Percentiles rank a stretch among this genome's conserved stretches.
Conservation (phyloP, 2,888 invertebrate genomes). For the Leucozona laternaria region DNA sequence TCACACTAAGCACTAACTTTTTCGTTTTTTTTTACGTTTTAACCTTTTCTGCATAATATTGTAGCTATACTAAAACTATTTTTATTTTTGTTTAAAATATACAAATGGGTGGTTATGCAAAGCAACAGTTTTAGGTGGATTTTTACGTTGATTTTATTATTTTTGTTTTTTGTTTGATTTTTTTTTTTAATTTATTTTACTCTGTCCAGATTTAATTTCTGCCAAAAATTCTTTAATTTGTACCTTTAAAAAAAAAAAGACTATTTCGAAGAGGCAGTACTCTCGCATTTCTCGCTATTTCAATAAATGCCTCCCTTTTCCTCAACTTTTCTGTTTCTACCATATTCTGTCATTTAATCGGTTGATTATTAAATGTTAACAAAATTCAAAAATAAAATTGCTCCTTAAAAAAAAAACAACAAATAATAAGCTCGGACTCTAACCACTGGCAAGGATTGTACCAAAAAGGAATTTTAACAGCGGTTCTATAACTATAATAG, state of each 20-base stretch:
- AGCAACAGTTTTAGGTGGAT: neutral
- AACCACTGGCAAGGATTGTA: constrained; percentile 57
- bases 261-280: neutral
- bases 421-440: constrained; percentile 53
- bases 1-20: constrained; percentile 49
- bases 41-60: constrained; percentile 3
- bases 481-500: neutral
- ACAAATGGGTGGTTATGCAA: constrained; percentile 15
- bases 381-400: constrained; percentile 22
- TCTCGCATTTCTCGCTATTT: constrained; percentile 38
- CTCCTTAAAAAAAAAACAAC: constrained; percentile 27
- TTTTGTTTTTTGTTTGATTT: constrained; percentile 5
- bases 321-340: constrained; percentile 42
- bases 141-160: constrained; percentile 1
- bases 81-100: neutral
- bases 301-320: constrained; percentile 34
- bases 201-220: neutral
- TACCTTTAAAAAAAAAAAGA: neutral
- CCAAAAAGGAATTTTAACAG: constrained; percentile 47
- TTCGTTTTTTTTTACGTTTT: neutral
- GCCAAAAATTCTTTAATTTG: neutral
- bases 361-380: constrained; percentile 32
- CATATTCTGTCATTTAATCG: constrained; percentile 45
- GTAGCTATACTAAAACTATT: constrained; percentile 23
- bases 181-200: neutral